A percentile compares a stretch with the other conserved stretches of the same genome.
These are phyloP conservation scores for Phytoseiulus persimilis DNA, from an alignment of 2,888 invertebrate species.

Conservation along the genomic window DNA sequence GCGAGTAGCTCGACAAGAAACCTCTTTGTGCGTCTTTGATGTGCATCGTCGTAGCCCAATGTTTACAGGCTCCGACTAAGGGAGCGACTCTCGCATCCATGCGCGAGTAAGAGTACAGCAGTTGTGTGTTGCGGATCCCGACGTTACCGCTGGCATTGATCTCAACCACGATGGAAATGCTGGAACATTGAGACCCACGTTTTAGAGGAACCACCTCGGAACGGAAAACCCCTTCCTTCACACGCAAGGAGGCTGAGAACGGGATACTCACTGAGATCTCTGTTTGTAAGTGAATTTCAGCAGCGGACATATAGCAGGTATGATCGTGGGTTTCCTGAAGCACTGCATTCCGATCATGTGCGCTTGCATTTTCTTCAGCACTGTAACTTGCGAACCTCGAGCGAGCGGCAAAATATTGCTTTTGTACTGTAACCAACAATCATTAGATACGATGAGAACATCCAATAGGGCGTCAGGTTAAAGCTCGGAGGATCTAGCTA, in stretches of 20 bases:
- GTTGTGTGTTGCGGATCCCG: slow-evolving; percentile 14
- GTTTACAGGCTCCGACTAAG: not conserved
- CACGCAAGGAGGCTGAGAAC: too few species aligned
- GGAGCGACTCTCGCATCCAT: slow-evolving; percentile 15
- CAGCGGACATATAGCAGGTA: not conserved
- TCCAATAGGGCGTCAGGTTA: too few species aligned
- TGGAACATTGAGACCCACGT: too few species aligned
- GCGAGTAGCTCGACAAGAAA: not conserved
- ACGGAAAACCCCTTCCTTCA: too few species aligned
- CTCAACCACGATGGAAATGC: not conserved
- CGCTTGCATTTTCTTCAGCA: not conserved
- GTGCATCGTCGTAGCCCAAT: not conserved
- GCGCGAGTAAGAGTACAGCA: slow-evolving; percentile 6
- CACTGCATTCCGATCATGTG: not conserved
- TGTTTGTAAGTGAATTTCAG: not conserved
- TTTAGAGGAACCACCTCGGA: too few species aligned
- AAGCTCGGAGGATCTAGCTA: not conserved
- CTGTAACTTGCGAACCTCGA: not conserved
- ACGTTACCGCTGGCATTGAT: not conserved
- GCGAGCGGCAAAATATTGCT: not conserved
- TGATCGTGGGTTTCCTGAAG: not conserved
- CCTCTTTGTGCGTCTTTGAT: not conserved
- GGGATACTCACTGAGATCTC: not conserved
- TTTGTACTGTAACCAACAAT: not conserved
- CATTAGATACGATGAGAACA: not conserved